Evolutionary conservation across 2,113 vertebrate species (phyloP).

Genomic region (Hippoglossus stenolepis): DNA sequence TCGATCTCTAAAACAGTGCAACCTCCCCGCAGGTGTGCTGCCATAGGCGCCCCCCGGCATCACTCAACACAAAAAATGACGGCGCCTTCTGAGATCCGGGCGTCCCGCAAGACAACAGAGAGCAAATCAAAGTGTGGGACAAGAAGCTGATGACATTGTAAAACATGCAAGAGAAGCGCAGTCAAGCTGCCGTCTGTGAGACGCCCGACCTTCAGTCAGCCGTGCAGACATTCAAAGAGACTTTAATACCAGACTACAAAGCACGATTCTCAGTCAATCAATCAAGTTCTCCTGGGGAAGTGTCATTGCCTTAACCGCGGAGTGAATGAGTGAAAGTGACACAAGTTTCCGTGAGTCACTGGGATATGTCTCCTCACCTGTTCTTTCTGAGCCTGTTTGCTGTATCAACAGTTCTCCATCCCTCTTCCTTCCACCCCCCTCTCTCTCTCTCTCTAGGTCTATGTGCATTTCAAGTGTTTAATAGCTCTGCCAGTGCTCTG

Average conservation of each 20-base stretch:
- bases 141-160: constrained; percentile 46
- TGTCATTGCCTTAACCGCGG: constrained; percentile 48
- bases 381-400: constrained; percentile 50
- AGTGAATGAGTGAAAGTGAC: constrained; percentile 47
- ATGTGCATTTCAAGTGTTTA: constrained; percentile 12
- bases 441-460: too few relatives aligned
- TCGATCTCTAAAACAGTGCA: constrained; percentile 34
- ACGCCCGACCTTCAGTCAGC: constrained; percentile 46
- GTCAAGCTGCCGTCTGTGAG: constrained; percentile 30
- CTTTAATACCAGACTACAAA: constrained; percentile 57
- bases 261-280: constrained; percentile 49
- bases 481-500: constrained; percentile 36
- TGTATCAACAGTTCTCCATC: constrained; percentile 36
- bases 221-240: constrained; percentile 60
- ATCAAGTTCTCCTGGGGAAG: constrained; percentile 46
- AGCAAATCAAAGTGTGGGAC: constrained; percentile 51
- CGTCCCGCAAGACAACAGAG: constrained; percentile 18
- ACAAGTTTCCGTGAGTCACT: constrained; percentile 26
- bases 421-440: not conserved
- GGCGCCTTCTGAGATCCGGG: constrained; percentile 20
- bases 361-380: constrained; percentile 36
- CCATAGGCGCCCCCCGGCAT: constrained; percentile 19
- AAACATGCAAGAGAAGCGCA: constrained; percentile 39
- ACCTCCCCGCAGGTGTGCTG: constrained; percentile 37
- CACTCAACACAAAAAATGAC: constrained; percentile 34